phyloP scores from a whole-genome alignment of 2,888 invertebrate species.

The Apamea epomidion region DNA sequence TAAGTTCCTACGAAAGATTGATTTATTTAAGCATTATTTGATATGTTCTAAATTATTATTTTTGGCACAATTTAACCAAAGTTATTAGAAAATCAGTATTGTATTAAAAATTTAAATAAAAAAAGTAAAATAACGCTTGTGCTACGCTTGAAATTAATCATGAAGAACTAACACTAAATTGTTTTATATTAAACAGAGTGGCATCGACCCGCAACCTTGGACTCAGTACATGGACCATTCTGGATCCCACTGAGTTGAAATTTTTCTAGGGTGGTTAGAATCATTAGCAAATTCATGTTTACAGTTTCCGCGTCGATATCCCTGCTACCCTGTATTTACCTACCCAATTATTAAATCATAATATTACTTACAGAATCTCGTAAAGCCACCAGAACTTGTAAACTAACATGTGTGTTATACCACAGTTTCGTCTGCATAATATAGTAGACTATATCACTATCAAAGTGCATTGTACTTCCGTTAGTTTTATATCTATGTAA shows the following conservation, averaged over 20 bases:
- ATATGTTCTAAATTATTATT: slow-evolving; percentile 48
- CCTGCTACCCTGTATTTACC: neutral
- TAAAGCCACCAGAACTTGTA: slow-evolving; percentile 13
- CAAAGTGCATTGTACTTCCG: slow-evolving; percentile 79
- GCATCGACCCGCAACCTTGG: neutral
- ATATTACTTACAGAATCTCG: slow-evolving; percentile 12
- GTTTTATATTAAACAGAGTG: neutral
- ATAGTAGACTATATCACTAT: slow-evolving; percentile 65
- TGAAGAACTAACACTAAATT: neutral
- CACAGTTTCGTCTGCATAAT: slow-evolving; percentile 28
- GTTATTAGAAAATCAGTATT: slow-evolving; percentile 61
- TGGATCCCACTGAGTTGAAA: neutral
- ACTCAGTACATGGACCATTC: no score
- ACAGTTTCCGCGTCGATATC: neutral
- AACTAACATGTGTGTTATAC: slow-evolving; percentile 10
- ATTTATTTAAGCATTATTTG: slow-evolving; percentile 43
- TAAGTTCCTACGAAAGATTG: slow-evolving; percentile 64
- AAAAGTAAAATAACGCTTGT: slow-evolving; percentile 8
- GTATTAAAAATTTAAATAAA: slow-evolving; percentile 7
- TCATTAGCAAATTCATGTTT: neutral
- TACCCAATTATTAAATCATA: slow-evolving; percentile 12
- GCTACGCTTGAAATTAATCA: slow-evolving; percentile 29
- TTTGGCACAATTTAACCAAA: slow-evolving; percentile 63
- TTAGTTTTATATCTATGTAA: slow-evolving; percentile 66
- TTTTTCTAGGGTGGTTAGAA: neutral